Base-by-base conservation (phyloP, 2,797 vertebrate genomes). In the Eupleurogrammus muticus region DNA sequence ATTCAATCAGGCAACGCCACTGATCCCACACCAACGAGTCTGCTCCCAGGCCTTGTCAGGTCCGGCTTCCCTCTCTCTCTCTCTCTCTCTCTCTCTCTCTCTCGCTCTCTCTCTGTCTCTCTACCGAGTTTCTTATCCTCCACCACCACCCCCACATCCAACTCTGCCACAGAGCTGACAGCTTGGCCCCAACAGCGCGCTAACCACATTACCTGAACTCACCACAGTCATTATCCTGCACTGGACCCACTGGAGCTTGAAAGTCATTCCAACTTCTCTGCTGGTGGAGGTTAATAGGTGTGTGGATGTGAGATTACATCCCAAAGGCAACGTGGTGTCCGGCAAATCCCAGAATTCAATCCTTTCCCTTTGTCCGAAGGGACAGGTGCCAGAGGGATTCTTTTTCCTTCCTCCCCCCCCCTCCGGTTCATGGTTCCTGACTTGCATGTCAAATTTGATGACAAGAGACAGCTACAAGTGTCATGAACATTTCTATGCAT, bases 201-300 rank as follows among this genome's bases (percentile, higher is more conserved):
- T 89, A 91, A 90, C 91, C 86, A 90, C 87, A 92, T 91, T 90
- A 91, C 87, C 89, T 91, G 88, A 87, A 86, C 89, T 90, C 87
- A 87, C 80, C 85, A 79, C 83, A 90, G 87, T 91, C 88, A 92
- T 92, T 92, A 90, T 87, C 79, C 84, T 48, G 80, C 81, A 66
- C 85, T 60, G 62, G 76, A 83, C 80, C 79, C 81, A 86, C 72
- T 83, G 85, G 80, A 91, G 90, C 90, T 83, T 90, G 90, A 92
- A 92, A 88, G 89, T 90, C 90, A 87, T 88, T 90, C 81, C 82
- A 86, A 87, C 85, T 88, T 87, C 82, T 87, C 75, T 82, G 72
- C 72, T 66, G 75, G 81, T 83, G 38, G 84, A 85, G 87, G 90
- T 87, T 89, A 83, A 84, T 83, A 82, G 85, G 81, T 82, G 84